Percentiles rank a stretch among this genome's conserved stretches.
phyloP scores from a whole-genome alignment of 2,888 invertebrate genomes.

The Ypsolopha scabrella region DNA sequence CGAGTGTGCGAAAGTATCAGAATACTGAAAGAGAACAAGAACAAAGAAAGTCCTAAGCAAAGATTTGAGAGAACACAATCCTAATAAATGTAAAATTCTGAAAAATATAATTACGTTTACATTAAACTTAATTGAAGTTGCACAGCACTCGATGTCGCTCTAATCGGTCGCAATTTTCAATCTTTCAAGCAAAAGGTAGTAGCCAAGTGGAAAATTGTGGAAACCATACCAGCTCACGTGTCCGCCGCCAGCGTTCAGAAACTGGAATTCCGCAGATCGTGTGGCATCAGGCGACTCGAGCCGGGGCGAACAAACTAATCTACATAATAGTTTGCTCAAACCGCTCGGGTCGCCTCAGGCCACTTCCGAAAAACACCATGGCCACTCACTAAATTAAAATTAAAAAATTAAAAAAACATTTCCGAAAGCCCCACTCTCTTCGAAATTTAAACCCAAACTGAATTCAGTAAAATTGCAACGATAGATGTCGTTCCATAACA shows the following conservation, averaged over 20 bases:
- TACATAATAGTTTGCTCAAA: conserved; percentile 60
- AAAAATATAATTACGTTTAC: too few relatives aligned
- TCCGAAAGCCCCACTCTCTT: conserved; percentile 6
- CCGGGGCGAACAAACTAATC: conserved; percentile 70
- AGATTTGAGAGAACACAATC: too few relatives aligned
- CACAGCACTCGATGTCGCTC: too few relatives aligned
- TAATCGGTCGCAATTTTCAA: too few relatives aligned
- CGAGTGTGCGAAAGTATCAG: too few relatives aligned
- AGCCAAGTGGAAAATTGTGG: neutral
- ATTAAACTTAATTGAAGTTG: too few relatives aligned
- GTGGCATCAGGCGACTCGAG: conserved; percentile 62
- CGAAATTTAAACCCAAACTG: conserved; percentile 1
- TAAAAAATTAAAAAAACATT: conserved; percentile 3
- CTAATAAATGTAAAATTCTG: too few relatives aligned
- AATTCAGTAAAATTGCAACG: neutral
- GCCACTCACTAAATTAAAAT: neutral
- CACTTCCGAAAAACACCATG: conserved; percentile 19
- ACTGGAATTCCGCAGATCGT: conserved; percentile 1
- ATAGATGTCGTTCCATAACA: neutral
- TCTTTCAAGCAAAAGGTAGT: too few relatives aligned
- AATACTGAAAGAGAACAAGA: too few relatives aligned
- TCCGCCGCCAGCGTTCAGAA: conserved; percentile 6
- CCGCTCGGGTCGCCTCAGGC: conserved; percentile 63
- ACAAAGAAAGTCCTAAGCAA: too few relatives aligned
- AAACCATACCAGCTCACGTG: conserved; percentile 18